Evolutionary conservation across 2,888 invertebrate genomes (phyloP).

Genomic region (Melipona bicolor): DNA sequence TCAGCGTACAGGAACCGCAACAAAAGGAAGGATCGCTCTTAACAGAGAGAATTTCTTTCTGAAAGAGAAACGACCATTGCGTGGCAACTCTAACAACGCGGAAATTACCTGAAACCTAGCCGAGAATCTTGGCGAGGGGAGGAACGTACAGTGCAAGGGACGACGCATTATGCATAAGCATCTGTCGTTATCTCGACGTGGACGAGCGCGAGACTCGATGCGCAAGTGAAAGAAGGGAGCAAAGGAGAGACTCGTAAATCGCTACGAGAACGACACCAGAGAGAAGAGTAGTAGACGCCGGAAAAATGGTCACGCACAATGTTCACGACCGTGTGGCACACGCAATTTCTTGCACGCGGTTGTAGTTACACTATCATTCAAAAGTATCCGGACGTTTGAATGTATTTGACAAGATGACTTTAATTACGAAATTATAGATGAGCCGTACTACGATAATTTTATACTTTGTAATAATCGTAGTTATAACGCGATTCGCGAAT

Average conservation of each 20-base stretch:
- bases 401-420: not conserved
- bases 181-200: slow-evolving; percentile 50
- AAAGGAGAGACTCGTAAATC: slow-evolving; percentile 59
- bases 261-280: slow-evolving; percentile 47
- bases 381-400: not conserved
- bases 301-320: slow-evolving; percentile 68
- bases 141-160: slow-evolving; percentile 21
- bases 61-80: slow-evolving; percentile 16
- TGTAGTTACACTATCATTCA: slow-evolving; percentile 19
- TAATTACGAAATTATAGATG: not conserved
- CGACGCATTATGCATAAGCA: slow-evolving; percentile 54
- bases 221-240: not conserved
- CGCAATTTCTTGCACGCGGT: slow-evolving; percentile 57
- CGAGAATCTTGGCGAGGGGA: not conserved
- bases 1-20: slow-evolving; percentile 6
- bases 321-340: slow-evolving; percentile 51
- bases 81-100: slow-evolving; percentile 50
- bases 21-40: not conserved
- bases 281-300: slow-evolving; percentile 25
- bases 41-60: not conserved
- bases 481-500: not conserved
- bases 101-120: slow-evolving; percentile 53
- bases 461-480: not conserved
- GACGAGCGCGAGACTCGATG: slow-evolving; percentile 12
- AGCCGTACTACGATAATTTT: not conserved